A percentile compares a stretch with the other conserved stretches of the same genome.
Evolutionary conservation across 1,140 invertebrate genomes (phyloP).

Genomic region (Grapholita molesta): DNA sequence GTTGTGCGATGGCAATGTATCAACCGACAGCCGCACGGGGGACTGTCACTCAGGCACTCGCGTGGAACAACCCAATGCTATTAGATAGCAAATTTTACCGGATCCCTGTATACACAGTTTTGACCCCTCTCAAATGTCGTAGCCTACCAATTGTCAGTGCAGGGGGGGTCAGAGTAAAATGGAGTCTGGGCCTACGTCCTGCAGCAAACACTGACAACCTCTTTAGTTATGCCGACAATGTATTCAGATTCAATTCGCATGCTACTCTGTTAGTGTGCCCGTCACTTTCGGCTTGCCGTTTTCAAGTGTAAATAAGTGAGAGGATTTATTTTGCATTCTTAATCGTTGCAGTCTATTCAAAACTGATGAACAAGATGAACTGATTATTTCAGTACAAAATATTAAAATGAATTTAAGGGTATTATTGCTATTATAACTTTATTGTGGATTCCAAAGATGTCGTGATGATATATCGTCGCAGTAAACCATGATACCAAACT

Average conservation of each 20-base stretch:
- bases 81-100: not conserved
- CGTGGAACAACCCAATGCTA: constrained; percentile 14
- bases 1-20: constrained; percentile 6
- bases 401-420: not conserved
- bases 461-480: no score
- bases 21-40: constrained; percentile 7
- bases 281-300: constrained; percentile 1
- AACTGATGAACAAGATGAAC: not conserved
- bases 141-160: not conserved
- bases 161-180: not conserved
- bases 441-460: no score
- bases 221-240: constrained; percentile 17
- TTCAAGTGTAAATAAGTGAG: not conserved
- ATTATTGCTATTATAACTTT: no score
- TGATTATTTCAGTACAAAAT: not conserved
- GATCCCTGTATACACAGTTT: not conserved
- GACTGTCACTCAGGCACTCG: constrained; percentile 11
- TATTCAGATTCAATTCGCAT: constrained; percentile 17
- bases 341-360: not conserved
- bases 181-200: not conserved
- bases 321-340: not conserved
- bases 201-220: constrained; percentile 3
- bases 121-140: not conserved
- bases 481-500: no score
- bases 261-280: constrained; percentile 6